Base-by-base conservation (phyloP, 1,140 invertebrate species). In the Macrostomum lignano region DNA sequence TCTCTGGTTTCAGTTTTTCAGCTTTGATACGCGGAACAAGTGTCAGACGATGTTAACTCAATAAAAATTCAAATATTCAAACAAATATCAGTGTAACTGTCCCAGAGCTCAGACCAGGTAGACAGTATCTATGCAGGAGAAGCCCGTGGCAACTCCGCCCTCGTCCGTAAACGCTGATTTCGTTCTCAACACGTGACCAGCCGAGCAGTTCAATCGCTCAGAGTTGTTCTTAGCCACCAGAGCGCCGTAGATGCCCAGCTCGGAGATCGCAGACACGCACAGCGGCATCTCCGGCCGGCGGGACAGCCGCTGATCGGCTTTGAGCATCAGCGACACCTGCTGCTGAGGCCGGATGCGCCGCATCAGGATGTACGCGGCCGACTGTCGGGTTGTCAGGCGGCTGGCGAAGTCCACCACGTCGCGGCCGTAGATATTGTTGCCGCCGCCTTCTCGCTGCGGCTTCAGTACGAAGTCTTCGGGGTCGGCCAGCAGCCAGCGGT, bases 381-480 rank as follows among this genome's bases (percentile, higher is more conserved):
- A 61, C 49, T 86, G 73, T 33, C 58, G n/a, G n/a, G n/a, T n/a
- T n/a, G n/a, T n/a, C n/a, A n/a, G n/a, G n/a, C n/a, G n/a, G n/a
- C n/a, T n/a, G n/a, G n/a, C n/a, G n/a, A 7, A 22, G 20, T 7
- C n/a, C 23, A 24, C n/a, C 21, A 31, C 22, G 17, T n/a, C n/a
- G n/a, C n/a, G n/a, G n/a, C n/a, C n/a, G n/a, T n/a, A n/a, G n/a
- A n/a, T n/a, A n/a, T n/a, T 39, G 32, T 22, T 46, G 31, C 84
- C 84, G 43, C 84, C 84, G 6, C 84, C 84, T 63, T 98, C 88
- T 29, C 86, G 65, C 53, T 98, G 84, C 1, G 88, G 88, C 58
- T 98, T 98, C 32, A 98, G 51, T 9, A 98, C 88, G 62, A 66
- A 93, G 23, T 69, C 68, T 25, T 72, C 65, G 1, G 84, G 79